Base-by-base conservation (phyloP, 1,140 invertebrate species). In the Tetramorium parvispinum region DNA sequence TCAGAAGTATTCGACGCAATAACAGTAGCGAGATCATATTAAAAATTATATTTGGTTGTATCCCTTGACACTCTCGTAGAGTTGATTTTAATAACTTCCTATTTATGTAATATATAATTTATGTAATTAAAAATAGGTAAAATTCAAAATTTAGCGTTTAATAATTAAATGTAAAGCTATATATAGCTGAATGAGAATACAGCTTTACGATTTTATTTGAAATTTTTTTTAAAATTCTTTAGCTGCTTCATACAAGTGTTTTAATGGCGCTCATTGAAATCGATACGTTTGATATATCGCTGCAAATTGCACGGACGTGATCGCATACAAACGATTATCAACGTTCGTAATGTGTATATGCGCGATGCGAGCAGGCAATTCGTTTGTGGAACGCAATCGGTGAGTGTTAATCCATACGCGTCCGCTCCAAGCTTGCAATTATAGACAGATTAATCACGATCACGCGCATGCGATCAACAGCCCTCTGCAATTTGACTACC, bases 381-480 rank as follows among this genome's bases (percentile, higher is more conserved):
- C 57, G 73, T 85, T 85, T 53, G 46, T 43, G 59, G n/a, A 63
- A 11, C 43, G 71, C 73, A 63, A 65, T 85, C 82, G 46, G 8
- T n/a, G 43, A 63, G 71, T 49, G 82, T 85, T 78, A 85, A 85
- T 85, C 61, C 61, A 55, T 65, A 85, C 73, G 82, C 66, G 49
- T 78, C 82, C 49, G 46, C n/a, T 78, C 21, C 55, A 78, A 68
- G 57, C 59, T 77, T 43, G 57, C 59, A 65, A 85, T 85, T 78
- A 78, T 55, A 76, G 71, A 65, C 75, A 63, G 73, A 85, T 85
- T 85, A 85, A 85, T 77, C 82, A 65, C 57, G 73, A 83, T 83
- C 68, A 59, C 79, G 79, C 66, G 27, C 53, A 59, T 70, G 79
- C 53, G 66, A 75, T 83, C 68, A 73, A 59, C 65, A 70, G 32